These are phyloP conservation scores for Alexandromys fortis DNA, from an alignment of 2,113 vertebrate genomes.

Conservation along the genomic window DNA sequence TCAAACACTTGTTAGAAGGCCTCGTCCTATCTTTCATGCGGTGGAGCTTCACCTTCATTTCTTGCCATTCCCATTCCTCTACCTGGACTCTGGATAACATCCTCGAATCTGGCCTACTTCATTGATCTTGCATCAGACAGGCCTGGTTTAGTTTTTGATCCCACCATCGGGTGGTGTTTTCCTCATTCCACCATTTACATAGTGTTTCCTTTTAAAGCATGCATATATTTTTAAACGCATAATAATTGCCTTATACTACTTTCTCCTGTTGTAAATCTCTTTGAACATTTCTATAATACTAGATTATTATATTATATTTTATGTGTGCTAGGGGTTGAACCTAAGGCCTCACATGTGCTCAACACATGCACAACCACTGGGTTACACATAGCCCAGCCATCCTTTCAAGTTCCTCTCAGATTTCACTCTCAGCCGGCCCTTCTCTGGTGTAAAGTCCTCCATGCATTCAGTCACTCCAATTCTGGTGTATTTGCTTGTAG, in stretches of 20 bases:
- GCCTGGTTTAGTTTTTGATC: slow-evolving; percentile 11
- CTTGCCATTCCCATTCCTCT: not conserved
- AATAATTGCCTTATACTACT: not conserved
- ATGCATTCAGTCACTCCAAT: not conserved
- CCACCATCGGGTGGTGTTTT: not conserved
- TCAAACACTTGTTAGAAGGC: not conserved
- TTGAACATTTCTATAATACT: slow-evolving; percentile 1
- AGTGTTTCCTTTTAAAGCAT: not conserved
- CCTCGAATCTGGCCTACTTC: not conserved
- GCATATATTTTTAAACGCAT: not conserved
- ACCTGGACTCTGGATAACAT: not conserved
- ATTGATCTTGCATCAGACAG: not conserved
- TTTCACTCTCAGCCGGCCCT: slow-evolving; percentile 20
- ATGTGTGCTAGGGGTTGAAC: not conserved
- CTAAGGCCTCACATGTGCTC: not conserved
- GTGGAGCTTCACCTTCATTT: not conserved
- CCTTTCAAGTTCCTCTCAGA: slow-evolving; percentile 32
- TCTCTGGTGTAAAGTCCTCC: not conserved
- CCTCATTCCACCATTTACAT: not conserved
- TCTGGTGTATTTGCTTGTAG: not conserved
- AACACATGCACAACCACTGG: not conserved
- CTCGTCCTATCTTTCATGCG: not conserved
- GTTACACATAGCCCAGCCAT: not conserved
- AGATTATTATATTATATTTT: not conserved
- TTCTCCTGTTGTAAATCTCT: not conserved